These are phyloP conservation scores for Epinotia nisella DNA, from an alignment of 2,888 invertebrate species.

Conservation along the genomic window DNA sequence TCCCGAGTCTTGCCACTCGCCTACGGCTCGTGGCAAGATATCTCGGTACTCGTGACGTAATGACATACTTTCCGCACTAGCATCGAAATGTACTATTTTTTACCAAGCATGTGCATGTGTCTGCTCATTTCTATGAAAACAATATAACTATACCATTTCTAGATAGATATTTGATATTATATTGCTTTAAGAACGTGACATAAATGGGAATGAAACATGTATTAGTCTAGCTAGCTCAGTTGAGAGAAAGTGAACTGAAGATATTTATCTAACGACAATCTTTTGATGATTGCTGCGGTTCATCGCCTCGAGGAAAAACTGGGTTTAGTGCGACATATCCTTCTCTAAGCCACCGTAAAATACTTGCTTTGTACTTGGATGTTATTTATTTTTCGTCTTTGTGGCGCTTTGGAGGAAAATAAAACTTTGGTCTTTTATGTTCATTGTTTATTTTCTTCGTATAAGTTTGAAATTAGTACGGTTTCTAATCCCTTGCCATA, in stretches of 20 bases:
- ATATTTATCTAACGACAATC: neutral
- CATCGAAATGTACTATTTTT: too few relatives aligned
- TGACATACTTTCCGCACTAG: too few relatives aligned
- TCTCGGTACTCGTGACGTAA: too few relatives aligned
- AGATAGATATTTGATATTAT: too few relatives aligned
- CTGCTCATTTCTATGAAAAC: too few relatives aligned
- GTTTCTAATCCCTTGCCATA: neutral
- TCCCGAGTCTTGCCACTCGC: too few relatives aligned
- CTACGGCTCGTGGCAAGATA: too few relatives aligned
- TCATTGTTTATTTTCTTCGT: neutral
- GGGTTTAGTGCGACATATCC: neutral
- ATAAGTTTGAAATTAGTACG: neutral
- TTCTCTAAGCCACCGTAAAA: neutral
- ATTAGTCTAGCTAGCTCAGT: neutral
- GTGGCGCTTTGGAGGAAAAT: neutral
- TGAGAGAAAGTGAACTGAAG: neutral
- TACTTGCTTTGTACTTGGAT: neutral
- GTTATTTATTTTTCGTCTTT: conserved; percentile 4
- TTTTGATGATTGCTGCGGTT: neutral
- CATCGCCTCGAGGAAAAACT: neutral
- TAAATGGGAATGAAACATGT: neutral
- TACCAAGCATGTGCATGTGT: too few relatives aligned
- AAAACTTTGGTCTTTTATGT: neutral
- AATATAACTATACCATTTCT: too few relatives aligned
- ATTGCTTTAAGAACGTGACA: too few relatives aligned